Conservation (phyloP, 2,113 vertebrate genomes). For the Aviceda subcristata region DNA sequence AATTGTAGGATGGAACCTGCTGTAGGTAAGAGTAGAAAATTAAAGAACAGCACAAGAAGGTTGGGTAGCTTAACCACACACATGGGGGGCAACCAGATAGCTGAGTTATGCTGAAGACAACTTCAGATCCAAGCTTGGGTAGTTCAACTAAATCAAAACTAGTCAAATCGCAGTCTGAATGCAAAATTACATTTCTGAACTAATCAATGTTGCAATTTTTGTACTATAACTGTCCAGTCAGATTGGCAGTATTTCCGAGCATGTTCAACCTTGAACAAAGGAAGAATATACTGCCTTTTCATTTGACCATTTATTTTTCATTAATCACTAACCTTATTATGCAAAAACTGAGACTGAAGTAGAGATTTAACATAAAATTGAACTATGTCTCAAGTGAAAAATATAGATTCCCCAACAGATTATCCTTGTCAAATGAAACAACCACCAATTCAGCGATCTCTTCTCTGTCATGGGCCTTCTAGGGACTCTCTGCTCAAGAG, state of each 20-base stretch:
- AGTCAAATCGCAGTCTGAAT: neutral
- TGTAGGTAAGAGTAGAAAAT: neutral
- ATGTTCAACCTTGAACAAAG: neutral
- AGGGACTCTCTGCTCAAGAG: neutral
- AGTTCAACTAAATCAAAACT: neutral
- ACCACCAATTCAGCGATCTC: neutral
- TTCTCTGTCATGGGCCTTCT: neutral
- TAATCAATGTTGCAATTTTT: neutral
- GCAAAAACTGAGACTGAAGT: neutral
- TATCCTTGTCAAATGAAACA: neutral
- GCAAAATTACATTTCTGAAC: neutral
- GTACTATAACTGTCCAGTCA: neutral
- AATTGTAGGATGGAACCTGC: neutral
- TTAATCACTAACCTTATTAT: neutral
- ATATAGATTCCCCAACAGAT: neutral
- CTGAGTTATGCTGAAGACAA: neutral
- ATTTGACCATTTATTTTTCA: neutral
- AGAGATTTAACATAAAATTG: neutral
- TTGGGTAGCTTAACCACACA: neutral
- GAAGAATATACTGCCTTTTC: neutral
- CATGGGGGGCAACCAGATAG: neutral
- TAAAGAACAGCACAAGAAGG: neutral
- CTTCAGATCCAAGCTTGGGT: neutral
- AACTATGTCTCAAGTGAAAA: neutral
- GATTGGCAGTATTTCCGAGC: neutral